Conservation (phyloP, 2,113 vertebrate genomes). For the Lanius collurio region DNA sequence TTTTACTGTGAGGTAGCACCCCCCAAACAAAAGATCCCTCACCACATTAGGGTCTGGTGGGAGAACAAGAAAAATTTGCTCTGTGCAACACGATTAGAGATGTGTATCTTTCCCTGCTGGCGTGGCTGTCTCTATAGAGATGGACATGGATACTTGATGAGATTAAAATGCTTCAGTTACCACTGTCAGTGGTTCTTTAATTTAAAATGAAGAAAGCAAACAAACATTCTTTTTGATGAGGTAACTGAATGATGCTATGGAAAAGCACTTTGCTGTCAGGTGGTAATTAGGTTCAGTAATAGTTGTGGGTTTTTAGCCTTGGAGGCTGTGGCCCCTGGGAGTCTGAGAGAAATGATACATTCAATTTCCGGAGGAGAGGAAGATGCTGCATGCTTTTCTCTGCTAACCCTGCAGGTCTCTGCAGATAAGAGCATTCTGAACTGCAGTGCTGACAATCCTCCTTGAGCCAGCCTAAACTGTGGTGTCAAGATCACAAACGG, state of each 20-base stretch:
- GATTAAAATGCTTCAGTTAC: conserved; percentile 65
- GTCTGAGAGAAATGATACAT: conserved; percentile 56
- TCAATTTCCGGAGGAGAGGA: conserved; percentile 44
- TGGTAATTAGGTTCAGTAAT: conserved; percentile 68
- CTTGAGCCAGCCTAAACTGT: conserved; percentile 41
- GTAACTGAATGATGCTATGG: conserved; percentile 39
- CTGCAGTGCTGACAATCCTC: conserved; percentile 33
- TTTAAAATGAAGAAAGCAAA: conserved; percentile 56
- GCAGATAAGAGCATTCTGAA: conserved; percentile 49
- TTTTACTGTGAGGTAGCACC: not conserved
- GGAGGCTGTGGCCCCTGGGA: conserved; percentile 55
- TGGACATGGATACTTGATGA: conserved; percentile 64
- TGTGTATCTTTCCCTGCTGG: conserved; percentile 36
- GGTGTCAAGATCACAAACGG: conserved; percentile 12
- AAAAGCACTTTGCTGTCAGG: conserved; percentile 57
- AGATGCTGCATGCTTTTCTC: conserved; percentile 54
- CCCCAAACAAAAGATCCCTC: not conserved
- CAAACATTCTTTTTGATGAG: conserved; percentile 57
- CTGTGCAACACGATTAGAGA: not conserved
- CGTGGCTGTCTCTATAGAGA: conserved; percentile 54
- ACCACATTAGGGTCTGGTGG: not conserved
- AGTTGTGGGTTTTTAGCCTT: conserved; percentile 50
- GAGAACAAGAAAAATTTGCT: not conserved
- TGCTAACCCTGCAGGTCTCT: conserved; percentile 50
- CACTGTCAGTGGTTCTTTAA: conserved; percentile 41